These are phyloP conservation scores for Sebastes taczanowskii DNA, from an alignment of 2,797 vertebrate species.

Conservation along the genomic window DNA sequence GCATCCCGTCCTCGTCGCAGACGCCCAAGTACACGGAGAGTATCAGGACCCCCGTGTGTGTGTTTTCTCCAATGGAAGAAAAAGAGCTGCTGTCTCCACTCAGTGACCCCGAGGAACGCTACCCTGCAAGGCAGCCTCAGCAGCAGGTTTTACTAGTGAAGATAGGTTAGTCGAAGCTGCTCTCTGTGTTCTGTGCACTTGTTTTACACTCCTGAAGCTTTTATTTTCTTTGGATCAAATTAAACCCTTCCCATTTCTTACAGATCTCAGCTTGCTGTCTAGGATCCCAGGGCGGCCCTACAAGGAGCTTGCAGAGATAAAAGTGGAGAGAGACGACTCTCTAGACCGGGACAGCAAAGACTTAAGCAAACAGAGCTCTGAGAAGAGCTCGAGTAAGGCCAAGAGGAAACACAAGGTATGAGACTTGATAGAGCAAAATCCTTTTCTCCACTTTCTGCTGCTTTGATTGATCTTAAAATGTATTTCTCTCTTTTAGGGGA, in stretches of 20 bases:
- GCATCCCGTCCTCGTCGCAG: conserved; percentile 95
- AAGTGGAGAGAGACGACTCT: conserved; percentile 89
- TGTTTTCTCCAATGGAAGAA: conserved; percentile 96
- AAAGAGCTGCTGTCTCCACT: conserved; percentile 96
- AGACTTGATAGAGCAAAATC: neutral
- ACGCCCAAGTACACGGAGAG: conserved; percentile 96
- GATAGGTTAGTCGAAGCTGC: conserved; percentile 78
- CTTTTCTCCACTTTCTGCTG: neutral
- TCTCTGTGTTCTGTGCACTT: neutral
- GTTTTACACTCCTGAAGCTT: neutral
- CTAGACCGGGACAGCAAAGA: conserved; percentile 89
- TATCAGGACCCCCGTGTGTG: conserved; percentile 90
- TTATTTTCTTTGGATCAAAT: conserved; percentile 27
- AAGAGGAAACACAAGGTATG: conserved; percentile 97
- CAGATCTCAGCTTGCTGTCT: conserved; percentile 92
- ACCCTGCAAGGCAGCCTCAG: conserved; percentile 81
- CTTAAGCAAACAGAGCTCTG: conserved; percentile 88
- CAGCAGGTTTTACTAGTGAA: conserved; percentile 91
- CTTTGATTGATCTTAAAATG: neutral
- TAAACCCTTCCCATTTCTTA: conserved; percentile 27
- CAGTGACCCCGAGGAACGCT: conserved; percentile 94
- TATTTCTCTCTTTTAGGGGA: neutral
- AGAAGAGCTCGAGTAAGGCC: conserved; percentile 90
- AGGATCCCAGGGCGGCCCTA: conserved; percentile 93
- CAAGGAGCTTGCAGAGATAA: conserved; percentile 89